Base-by-base conservation (phyloP, 2,888 invertebrate genomes). In the Sussaba pulchella region DNA sequence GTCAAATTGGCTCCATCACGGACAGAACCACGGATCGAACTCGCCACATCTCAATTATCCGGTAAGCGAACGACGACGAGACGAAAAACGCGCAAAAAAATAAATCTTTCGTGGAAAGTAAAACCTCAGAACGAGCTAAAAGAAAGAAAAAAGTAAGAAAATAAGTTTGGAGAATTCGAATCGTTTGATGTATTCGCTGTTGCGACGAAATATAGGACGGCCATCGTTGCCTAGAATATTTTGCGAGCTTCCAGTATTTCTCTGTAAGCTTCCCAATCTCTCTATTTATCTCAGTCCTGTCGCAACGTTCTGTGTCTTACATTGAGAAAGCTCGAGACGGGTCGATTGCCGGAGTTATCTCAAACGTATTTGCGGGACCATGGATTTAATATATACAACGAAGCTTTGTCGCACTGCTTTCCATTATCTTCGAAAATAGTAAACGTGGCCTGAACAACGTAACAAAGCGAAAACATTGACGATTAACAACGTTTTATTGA, bases 1-100 rank as follows among this genome's bases (percentile, higher is more conserved):
- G 26, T 64, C 87, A 64, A 87, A 87, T 75, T 88, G 89, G 47
- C 82, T 77, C n/a, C 78, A 84, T 54, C 84, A 85, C n/a, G 81
- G 63, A 36, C 82, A 83, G 43, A 82, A 50, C 67, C 70, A 81
- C 61, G 85, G 74, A 64, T 83, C 83, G 3, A 84, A 72, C 74
- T 77, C 85, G 5, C 79, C 84, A 14, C 84, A 81, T 41, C 83
- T 50, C n/a, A 85, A 84, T 67, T 82, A 86, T 81, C 79, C 80
- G 82, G 85, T 85, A 24, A 72, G 81, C 63, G 47, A 69, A 52
- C n/a, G 19, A 14, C 64, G n/a, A n/a, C 47, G 24, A 41, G 26
- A 57, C 6, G 2, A 45, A 14, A 26, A 71, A 26, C 31, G 10
- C 19, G 10, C 3, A 45, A 19, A 39, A n/a, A 19, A 17, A 64